Conservation (phyloP, 1,140 invertebrate genomes). For the Dreissena rostriformis region DNA sequence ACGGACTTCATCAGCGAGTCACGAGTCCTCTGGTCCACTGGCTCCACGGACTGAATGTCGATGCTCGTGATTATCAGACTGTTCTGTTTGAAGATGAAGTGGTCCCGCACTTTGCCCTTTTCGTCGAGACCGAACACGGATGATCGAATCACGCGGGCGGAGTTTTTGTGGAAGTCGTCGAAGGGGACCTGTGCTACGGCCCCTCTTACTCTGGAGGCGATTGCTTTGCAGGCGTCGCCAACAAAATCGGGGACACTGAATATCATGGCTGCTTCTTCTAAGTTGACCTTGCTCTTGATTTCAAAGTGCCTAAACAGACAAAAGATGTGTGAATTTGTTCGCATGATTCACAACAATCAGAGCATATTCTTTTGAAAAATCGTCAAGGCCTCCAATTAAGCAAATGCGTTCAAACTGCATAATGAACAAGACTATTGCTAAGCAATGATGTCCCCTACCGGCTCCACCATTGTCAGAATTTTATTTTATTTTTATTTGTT, state of each 20-base stretch:
- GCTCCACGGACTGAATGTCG: constrained; percentile 84
- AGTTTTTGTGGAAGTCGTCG: constrained; percentile 84
- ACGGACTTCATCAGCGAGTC: constrained; percentile 84
- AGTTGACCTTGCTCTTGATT: constrained; percentile 69
- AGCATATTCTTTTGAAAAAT: no score
- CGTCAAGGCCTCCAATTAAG: no score
- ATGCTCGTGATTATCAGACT: constrained; percentile 83
- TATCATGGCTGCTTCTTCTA: constrained; percentile 79
- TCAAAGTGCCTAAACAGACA: constrained; percentile 81
- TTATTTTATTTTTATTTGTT: no score
- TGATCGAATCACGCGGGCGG: constrained; percentile 82
- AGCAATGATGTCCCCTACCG: no score
- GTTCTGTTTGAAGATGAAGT: constrained; percentile 82
- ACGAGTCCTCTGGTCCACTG: constrained; percentile 83
- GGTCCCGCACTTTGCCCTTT: constrained; percentile 79
- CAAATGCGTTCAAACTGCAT: no score
- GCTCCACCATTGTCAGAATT: no score
- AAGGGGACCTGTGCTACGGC: constrained; percentile 83
- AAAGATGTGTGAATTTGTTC: background rate
- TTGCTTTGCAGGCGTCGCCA: constrained; percentile 83
- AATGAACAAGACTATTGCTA: no score
- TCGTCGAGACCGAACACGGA: constrained; percentile 83
- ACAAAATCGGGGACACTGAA: constrained; percentile 84
- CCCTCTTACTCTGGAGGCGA: constrained; percentile 83
- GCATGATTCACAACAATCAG: no score